These are phyloP conservation scores for Parochlus steinenii DNA, from an alignment of 2,888 invertebrate genomes.

Conservation along the genomic window DNA sequence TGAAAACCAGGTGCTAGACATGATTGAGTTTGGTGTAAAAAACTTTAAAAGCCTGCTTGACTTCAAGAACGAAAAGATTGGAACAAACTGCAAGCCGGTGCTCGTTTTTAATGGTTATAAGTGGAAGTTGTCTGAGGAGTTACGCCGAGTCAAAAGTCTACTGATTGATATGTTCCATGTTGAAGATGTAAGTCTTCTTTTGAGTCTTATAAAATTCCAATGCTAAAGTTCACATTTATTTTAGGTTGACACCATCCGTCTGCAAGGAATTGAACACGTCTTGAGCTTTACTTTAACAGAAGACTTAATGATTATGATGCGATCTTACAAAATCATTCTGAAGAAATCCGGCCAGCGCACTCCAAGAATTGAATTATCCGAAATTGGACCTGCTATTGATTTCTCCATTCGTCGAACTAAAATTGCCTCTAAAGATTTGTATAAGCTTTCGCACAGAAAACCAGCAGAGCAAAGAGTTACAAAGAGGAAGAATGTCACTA, in stretches of 20 bases:
- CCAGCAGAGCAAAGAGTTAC: slow-evolving; percentile 62
- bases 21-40: slow-evolving; percentile 88
- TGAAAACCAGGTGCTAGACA: slow-evolving; percentile 81
- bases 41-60: slow-evolving; percentile 62
- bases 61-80: slow-evolving; percentile 61
- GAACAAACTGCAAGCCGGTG: slow-evolving; percentile 76
- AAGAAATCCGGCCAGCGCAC: slow-evolving; percentile 83
- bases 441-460: slow-evolving; percentile 63
- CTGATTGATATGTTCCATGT: slow-evolving; percentile 87
- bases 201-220: neutral
- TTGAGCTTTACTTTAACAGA: slow-evolving; percentile 71
- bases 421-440: slow-evolving; percentile 78
- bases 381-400: slow-evolving; percentile 86
- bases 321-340: slow-evolving; percentile 61
- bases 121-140: slow-evolving; percentile 70
- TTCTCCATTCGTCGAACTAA: slow-evolving; percentile 71
- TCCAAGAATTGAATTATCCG: slow-evolving; percentile 81
- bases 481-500: slow-evolving; percentile 80
- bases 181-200: slow-evolving; percentile 35
- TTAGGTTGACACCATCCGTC: slow-evolving; percentile 50
- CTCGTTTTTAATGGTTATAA: slow-evolving; percentile 80
- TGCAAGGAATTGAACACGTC: slow-evolving; percentile 89
- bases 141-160: slow-evolving; percentile 70
- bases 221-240: neutral
- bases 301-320: slow-evolving; percentile 59